Evolutionary conservation across 1,140 invertebrate species (phyloP).

Genomic region (Chironomus striatipennis): DNA sequence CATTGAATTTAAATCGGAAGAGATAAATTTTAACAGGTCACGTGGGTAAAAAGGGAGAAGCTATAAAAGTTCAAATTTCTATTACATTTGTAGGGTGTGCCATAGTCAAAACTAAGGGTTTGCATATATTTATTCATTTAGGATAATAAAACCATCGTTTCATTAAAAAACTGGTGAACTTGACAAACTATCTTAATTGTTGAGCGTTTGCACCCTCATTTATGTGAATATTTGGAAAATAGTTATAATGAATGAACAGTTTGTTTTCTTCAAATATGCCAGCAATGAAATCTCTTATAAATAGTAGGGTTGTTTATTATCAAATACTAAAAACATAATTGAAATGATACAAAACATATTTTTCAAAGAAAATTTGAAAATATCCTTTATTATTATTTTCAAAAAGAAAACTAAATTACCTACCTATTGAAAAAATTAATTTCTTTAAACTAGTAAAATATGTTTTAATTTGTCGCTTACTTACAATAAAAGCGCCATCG

Average conservation of each 20-base stretch:
- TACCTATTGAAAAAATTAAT: too few relatives aligned
- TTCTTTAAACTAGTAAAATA: not conserved
- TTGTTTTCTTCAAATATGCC: not conserved
- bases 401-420: too few relatives aligned
- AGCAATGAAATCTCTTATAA: not conserved
- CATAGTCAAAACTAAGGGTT: not conserved
- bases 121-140: not conserved
- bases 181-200: not conserved
- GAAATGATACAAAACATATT: too few relatives aligned
- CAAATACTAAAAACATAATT: not conserved
- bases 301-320: constrained; percentile 8
- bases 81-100: too few relatives aligned
- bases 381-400: too few relatives aligned
- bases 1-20: not conserved
- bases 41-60: not conserved
- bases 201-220: not conserved
- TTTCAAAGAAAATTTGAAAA: too few relatives aligned
- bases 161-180: not conserved
- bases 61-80: not conserved
- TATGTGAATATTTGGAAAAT: not conserved
- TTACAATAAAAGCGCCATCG: not conserved
- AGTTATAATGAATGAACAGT: not conserved
- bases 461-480: constrained; percentile 1
- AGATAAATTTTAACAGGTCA: constrained; percentile 11
- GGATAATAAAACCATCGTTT: not conserved